These are phyloP conservation scores for Thyatira batis DNA, from an alignment of 2,888 invertebrate species.

Conservation along the genomic window DNA sequence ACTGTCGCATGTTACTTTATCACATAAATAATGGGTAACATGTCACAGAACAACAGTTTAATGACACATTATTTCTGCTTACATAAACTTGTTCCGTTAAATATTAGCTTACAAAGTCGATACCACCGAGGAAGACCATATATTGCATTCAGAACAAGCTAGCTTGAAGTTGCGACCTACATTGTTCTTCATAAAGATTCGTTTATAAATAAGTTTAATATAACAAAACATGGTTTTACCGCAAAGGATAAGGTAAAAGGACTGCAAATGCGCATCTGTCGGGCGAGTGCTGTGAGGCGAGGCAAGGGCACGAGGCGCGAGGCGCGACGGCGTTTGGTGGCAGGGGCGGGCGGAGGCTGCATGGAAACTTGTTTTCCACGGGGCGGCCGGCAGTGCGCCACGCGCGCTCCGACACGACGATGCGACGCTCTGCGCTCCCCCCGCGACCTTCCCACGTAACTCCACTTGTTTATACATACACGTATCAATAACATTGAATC, in stretches of 20 bases:
- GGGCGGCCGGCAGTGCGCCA: slow-evolving; percentile 70
- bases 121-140: no score
- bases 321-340: slow-evolving; percentile 5
- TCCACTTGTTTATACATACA: slow-evolving; percentile 20
- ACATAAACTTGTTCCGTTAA: no score
- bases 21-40: slow-evolving; percentile 16
- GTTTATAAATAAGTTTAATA: slow-evolving; percentile 18
- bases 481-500: slow-evolving; percentile 1
- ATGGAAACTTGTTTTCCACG: slow-evolving; percentile 58
- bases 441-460: slow-evolving; percentile 22
- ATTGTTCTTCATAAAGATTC: neutral
- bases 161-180: neutral
- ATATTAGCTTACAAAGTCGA: no score
- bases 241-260: slow-evolving; percentile 49
- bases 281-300: slow-evolving; percentile 17
- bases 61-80: neutral
- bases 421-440: slow-evolving; percentile 34
- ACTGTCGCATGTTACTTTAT: slow-evolving; percentile 25
- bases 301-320: slow-evolving; percentile 6
- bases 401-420: slow-evolving; percentile 45
- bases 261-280: slow-evolving; percentile 72
- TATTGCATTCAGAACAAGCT: neutral
- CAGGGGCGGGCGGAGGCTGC: slow-evolving; percentile 72
- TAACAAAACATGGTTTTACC: slow-evolving; percentile 37
- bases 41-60: neutral